Percentiles rank a stretch among this genome's conserved stretches.
phyloP scores from a whole-genome alignment of 2,888 invertebrate genomes.

The Pantelozetes paolii region DNA sequence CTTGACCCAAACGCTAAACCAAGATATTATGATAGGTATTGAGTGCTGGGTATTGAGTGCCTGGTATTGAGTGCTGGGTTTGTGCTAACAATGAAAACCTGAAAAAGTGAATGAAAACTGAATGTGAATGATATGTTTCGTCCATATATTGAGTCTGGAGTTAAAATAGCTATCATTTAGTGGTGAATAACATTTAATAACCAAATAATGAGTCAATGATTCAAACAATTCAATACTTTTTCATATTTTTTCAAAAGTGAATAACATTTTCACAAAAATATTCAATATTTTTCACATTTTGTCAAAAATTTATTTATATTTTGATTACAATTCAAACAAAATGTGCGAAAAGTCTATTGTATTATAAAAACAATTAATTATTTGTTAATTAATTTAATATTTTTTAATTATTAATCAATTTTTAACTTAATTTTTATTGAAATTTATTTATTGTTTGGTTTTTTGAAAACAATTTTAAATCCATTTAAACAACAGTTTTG shows the following conservation, averaged over 20 bases:
- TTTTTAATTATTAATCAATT: too few relatives aligned
- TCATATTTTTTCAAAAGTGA: not conserved
- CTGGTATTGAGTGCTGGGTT: not conserved
- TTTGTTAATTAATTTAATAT: too few relatives aligned
- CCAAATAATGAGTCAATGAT: not conserved
- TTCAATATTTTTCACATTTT: too few relatives aligned
- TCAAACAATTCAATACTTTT: not conserved
- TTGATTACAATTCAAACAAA: too few relatives aligned
- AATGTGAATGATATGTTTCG: not conserved
- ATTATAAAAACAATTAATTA: too few relatives aligned
- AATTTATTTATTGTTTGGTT: too few relatives aligned
- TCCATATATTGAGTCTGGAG: not conserved
- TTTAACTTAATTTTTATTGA: too few relatives aligned
- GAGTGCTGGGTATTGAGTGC: not conserved
- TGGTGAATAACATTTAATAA: slow-evolving; percentile 12
- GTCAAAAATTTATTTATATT: too few relatives aligned
- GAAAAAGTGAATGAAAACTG: not conserved
- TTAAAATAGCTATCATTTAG: not conserved
- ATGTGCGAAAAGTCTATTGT: too few relatives aligned
- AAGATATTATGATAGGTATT: slow-evolving; percentile 2
- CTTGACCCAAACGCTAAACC: slow-evolving; percentile 11
- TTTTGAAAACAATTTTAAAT: too few relatives aligned
- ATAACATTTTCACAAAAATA: not conserved
- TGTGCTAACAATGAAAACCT: too few relatives aligned
- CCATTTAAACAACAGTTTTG: too few relatives aligned